Conservation (phyloP, 2,113 vertebrate genomes). For the Sakesphorus luctuosus region DNA sequence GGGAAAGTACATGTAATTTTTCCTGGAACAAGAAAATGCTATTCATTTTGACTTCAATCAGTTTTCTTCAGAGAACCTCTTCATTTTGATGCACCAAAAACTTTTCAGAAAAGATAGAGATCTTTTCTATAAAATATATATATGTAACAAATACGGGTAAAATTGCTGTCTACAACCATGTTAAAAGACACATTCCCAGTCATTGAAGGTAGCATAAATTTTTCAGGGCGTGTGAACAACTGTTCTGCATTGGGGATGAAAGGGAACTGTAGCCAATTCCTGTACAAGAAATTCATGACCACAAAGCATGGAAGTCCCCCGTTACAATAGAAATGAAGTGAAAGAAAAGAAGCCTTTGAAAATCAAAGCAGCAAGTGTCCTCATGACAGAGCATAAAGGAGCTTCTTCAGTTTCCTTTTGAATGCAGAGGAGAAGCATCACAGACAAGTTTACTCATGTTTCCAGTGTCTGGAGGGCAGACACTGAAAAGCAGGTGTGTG, state of each 20-base stretch:
- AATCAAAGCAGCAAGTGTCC: slow-evolving; percentile 27
- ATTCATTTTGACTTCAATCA: not conserved
- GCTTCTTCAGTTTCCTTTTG: not conserved
- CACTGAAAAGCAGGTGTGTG: not conserved
- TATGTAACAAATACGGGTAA: not conserved
- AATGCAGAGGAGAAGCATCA: not conserved
- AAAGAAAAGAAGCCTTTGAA: slow-evolving; percentile 44
- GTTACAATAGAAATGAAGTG: slow-evolving; percentile 1
- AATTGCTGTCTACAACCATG: not conserved
- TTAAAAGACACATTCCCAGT: not conserved
- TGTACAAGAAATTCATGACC: not conserved
- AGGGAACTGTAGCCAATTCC: not conserved
- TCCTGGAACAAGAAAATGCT: not conserved
- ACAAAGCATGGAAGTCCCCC: slow-evolving; percentile 3
- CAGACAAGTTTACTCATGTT: not conserved
- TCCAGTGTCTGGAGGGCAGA: not conserved
- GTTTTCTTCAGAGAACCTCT: not conserved
- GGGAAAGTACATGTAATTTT: not conserved
- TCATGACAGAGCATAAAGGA: slow-evolving; percentile 3
- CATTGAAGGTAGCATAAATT: not conserved
- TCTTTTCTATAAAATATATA: not conserved
- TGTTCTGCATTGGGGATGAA: slow-evolving; percentile 8
- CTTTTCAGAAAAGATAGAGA: not conserved
- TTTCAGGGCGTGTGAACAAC: slow-evolving; percentile 1
- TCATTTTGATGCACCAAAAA: not conserved